Evolutionary conservation across 2,797 vertebrate genomes (phyloP).

Genomic region (Gymnopithys bicolor): DNA sequence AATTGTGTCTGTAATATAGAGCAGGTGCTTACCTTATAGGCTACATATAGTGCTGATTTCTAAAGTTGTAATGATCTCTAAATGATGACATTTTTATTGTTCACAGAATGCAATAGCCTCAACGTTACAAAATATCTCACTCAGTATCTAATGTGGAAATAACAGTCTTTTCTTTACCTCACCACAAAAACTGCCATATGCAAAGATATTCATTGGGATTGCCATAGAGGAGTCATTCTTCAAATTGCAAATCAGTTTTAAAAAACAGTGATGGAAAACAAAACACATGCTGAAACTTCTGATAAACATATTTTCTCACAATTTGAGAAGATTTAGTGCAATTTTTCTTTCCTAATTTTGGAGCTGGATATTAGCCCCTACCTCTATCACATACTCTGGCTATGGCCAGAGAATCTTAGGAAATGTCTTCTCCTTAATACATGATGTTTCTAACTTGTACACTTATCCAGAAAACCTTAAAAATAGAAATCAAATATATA

Average conservation of each 20-base stretch:
- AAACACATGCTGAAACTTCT: background rate
- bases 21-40: background rate
- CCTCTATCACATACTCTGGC: background rate
- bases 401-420: background rate
- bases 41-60: background rate
- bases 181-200: background rate
- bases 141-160: background rate
- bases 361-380: background rate
- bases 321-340: background rate
- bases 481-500: background rate
- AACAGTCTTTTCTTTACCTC: background rate
- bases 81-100: background rate
- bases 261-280: background rate
- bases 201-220: background rate
- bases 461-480: background rate
- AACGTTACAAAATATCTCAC: background rate
- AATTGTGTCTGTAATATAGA: background rate
- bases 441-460: background rate
- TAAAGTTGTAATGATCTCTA: background rate
- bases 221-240: background rate
- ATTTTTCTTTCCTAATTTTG: background rate
- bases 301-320: background rate
- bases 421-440: background rate
- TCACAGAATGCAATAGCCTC: background rate
- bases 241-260: background rate